Evolutionary conservation across 1,140 invertebrate species (phyloP).

Genomic region (Protaetia brevitarsis): DNA sequence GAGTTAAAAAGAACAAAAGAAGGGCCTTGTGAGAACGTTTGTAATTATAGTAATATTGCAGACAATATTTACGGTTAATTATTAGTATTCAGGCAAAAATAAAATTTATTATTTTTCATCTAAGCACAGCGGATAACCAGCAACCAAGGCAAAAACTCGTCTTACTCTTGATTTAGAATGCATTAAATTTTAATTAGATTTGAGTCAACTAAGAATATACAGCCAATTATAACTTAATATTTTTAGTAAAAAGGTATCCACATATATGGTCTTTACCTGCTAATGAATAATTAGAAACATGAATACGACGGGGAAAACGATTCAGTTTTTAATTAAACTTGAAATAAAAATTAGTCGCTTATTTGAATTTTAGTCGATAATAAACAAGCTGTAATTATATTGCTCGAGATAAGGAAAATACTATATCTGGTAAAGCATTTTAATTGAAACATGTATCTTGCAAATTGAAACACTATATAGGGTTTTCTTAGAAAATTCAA

Average conservation of each 20-base stretch:
- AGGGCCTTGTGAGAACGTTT: not conserved
- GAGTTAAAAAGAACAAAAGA: not conserved
- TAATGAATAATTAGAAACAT: too few species aligned
- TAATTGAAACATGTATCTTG: too few species aligned
- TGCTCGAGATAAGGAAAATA: too few species aligned
- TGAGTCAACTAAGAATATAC: conserved; percentile 1
- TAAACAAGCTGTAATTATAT: too few species aligned
- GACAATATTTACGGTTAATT: conserved; percentile 15
- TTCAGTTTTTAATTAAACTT: too few species aligned
- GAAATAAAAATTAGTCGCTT: too few species aligned
- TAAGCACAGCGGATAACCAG: not conserved
- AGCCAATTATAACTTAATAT: conserved; percentile 10
- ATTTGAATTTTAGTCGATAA: too few species aligned
- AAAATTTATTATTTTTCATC: conserved; percentile 15
- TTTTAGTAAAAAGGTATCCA: not conserved
- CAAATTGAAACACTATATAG: too few species aligned
- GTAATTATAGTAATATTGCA: not conserved
- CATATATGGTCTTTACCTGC: too few species aligned
- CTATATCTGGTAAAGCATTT: too few species aligned
- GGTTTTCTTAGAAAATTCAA: too few species aligned
- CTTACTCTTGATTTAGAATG: not conserved
- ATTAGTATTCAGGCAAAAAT: conserved; percentile 1
- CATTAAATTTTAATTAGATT: conserved; percentile 7
- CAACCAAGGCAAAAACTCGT: not conserved
- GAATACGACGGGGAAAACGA: too few species aligned